Conservation (phyloP, 2,888 invertebrate species). For the Cephus pygmeus region DNA sequence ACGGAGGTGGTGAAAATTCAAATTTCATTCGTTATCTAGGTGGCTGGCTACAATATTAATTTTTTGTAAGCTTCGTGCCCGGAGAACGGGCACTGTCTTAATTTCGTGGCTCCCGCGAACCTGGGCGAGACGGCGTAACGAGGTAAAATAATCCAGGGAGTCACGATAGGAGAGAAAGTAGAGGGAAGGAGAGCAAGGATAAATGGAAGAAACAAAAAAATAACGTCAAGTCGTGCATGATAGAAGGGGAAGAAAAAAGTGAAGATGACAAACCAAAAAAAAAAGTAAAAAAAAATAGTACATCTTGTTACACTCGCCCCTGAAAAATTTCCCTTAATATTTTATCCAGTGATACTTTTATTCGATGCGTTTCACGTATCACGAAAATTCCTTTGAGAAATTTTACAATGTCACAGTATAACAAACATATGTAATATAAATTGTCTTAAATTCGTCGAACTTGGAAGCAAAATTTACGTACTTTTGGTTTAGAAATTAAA, state of each 20-base stretch:
- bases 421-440: not conserved
- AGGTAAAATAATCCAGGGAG: constrained; percentile 23
- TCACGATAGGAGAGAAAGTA: constrained; percentile 14
- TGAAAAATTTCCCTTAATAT: constrained; percentile 11
- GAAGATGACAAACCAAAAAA: constrained; percentile 10
- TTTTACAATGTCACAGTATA: not conserved
- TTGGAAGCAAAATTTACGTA: no score
- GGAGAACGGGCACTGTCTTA: constrained; percentile 26
- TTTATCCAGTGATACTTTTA: constrained; percentile 29
- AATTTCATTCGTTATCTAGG: constrained; percentile 48
- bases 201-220: not conserved
- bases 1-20: constrained; percentile 39
- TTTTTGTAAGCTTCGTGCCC: constrained; percentile 25
- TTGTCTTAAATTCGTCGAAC: not conserved
- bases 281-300: constrained; percentile 14
- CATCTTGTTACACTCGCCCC: constrained; percentile 22
- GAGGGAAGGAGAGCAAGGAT: constrained; percentile 1
- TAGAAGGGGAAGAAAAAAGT: constrained; percentile 4
- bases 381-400: not conserved
- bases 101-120: constrained; percentile 31
- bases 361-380: constrained; percentile 24
- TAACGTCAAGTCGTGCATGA: not conserved
- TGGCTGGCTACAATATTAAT: constrained; percentile 42
- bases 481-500: no score
- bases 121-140: constrained; percentile 6